A percentile compares a stretch with the other conserved stretches of the same genome.
These are phyloP conservation scores for Petromus typicus DNA, from an alignment of 2,113 vertebrate species.

Conservation along the genomic window DNA sequence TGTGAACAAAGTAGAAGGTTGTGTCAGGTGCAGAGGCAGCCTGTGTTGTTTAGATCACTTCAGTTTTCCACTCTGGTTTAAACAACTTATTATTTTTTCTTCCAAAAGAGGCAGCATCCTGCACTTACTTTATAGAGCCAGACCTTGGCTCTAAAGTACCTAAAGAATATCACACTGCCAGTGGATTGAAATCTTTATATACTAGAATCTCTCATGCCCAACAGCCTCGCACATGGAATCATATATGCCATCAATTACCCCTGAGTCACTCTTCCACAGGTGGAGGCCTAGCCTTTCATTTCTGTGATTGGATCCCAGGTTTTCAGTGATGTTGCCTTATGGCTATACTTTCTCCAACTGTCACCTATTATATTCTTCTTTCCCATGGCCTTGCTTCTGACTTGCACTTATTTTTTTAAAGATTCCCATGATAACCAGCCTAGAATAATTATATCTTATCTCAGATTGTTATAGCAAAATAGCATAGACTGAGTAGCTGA, in stretches of 20 bases:
- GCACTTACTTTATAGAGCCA: background rate
- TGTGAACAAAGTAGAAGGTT: background rate
- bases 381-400: background rate
- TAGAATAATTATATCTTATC: background rate
- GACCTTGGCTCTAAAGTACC: background rate
- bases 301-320: background rate
- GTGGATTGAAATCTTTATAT: background rate
- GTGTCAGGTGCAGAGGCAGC: background rate
- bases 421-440: background rate
- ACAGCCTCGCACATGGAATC: background rate
- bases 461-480: background rate
- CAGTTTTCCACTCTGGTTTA: background rate
- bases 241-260: too few species aligned
- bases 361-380: background rate
- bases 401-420: slow-evolving; percentile 16
- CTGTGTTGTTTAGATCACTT: background rate
- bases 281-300: background rate
- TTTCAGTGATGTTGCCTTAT: background rate
- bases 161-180: background rate
- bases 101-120: background rate
- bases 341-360: background rate
- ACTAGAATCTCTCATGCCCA: background rate
- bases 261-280: background rate
- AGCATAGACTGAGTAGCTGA: background rate
- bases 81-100: slow-evolving; percentile 22